phyloP scores from a whole-genome alignment of 2,888 invertebrate genomes.

The Nomada hirtipes region DNA sequence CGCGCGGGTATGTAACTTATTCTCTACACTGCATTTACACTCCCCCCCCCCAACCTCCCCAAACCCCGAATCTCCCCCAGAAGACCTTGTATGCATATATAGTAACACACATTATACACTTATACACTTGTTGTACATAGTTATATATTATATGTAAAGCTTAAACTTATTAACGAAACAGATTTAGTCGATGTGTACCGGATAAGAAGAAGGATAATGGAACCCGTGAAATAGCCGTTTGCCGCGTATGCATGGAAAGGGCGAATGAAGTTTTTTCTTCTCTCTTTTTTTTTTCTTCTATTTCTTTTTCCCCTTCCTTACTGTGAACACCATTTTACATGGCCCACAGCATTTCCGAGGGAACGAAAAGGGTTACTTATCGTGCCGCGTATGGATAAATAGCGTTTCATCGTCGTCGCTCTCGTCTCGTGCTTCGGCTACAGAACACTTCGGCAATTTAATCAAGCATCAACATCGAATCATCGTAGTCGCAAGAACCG shows the following conservation, averaged over 20 bases:
- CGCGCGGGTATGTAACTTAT: constrained; percentile 81
- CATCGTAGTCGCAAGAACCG: constrained; percentile 1
- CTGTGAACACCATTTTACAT: not conserved
- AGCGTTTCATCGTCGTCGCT: constrained; percentile 27
- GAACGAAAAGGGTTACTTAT: not conserved
- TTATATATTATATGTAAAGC: constrained; percentile 73
- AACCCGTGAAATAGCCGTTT: constrained; percentile 61
- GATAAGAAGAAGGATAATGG: constrained; percentile 52
- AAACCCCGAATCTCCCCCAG: constrained; percentile 13
- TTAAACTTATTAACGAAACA: constrained; percentile 69
- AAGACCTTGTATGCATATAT: constrained; percentile 69
- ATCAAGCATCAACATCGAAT: not conserved
- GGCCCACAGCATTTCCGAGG: not conserved
- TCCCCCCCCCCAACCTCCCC: constrained; percentile 37
- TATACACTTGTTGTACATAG: constrained; percentile 74
- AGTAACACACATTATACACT: constrained; percentile 66
- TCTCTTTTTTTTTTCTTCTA: constrained; percentile 4
- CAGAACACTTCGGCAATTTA: constrained; percentile 5
- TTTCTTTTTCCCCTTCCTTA: constrained; percentile 1
- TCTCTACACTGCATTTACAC: constrained; percentile 77
- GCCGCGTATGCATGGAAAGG: constrained; percentile 61
- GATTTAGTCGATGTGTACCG: constrained; percentile 65
- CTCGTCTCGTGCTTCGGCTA: constrained; percentile 37
- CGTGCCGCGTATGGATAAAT: not conserved
- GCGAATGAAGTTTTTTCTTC: constrained; percentile 42